Evolutionary conservation across 2,113 vertebrate genomes (phyloP), one percentile per base, ranked within the genome.

Genomic region (Zosterops lateralis): DNA sequence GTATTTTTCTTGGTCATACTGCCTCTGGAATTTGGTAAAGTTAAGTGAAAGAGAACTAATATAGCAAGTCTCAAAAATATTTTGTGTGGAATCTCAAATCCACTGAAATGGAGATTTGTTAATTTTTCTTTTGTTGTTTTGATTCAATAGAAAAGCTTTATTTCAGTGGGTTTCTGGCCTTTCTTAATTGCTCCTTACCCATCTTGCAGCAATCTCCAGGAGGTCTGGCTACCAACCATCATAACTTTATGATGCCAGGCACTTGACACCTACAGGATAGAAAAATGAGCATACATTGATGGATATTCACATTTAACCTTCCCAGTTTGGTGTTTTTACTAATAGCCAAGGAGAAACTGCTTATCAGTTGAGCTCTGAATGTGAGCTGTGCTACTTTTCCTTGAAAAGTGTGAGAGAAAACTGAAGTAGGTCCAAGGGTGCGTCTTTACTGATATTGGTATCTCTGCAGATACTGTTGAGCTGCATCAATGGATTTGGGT

Each of bases 391-490:
- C 24, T 36, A 5, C 20, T 44, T 42, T 38, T 75, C 40, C n/a
- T 61, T 5, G 14, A 57, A 31, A 84, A 81, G 14, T 10, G 18
- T 24, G 17, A 78, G 45, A 34, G 65, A 82, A 22, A 75, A 31
- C 12, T 36, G n/a, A 75, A 65, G 56, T 45, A 54, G 53, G 17
- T 47, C 47, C 61, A 38, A 17, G 16, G 7, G 29, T 67, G 5
- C 34, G 5, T 44, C 34, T 89, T 50, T 58, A 38, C 7, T 3
- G 5, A 9, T 51, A 26, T 0, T 1, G 0, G 7, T n/a, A 19
- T 79, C 44, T 62, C 29, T 68, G 53, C 44, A 62, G 53, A 25
- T 47, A 12, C 15, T 72, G 31, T 47, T 78, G 65, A 84, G 21
- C 48, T 81, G 26, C 45, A 10, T 28, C 31, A 24, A 38, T 31